Conservation (phyloP, 2,888 invertebrate species). For the Metellina segmentata region DNA sequence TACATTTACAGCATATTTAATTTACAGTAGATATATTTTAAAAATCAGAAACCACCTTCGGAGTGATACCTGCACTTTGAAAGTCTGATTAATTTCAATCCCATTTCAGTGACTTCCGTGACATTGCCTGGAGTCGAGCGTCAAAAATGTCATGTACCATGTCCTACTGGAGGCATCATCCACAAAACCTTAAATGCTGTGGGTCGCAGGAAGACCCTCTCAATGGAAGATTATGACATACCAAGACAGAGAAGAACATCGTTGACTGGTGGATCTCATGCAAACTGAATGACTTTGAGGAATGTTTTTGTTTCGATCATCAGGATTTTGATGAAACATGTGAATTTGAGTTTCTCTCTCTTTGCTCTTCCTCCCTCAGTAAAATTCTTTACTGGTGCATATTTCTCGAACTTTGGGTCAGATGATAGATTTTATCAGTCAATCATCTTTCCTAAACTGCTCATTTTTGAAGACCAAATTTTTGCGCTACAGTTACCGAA, state of each 20-base stretch:
- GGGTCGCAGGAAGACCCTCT: conserved; percentile 82
- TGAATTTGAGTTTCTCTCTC: conserved; percentile 18
- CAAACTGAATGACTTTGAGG: conserved; percentile 1
- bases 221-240: conserved; percentile 91
- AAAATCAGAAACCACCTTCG: neutral
- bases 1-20: too few species aligned
- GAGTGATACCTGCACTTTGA: neutral
- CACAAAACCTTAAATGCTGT: conserved; percentile 81
- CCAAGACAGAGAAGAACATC: conserved; percentile 84
- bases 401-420: conserved; percentile 11
- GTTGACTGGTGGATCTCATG: conserved; percentile 47
- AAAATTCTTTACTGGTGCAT: conserved; percentile 22
- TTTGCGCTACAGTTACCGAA: neutral
- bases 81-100: neutral
- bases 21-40: neutral
- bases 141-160: conserved; percentile 83
- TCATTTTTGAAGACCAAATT: conserved; percentile 14
- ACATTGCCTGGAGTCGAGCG: conserved; percentile 90
- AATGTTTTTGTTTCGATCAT: neutral
- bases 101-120: conserved; percentile 86
- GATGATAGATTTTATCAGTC: conserved; percentile 18
- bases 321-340: conserved; percentile 4
- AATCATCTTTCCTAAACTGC: neutral
- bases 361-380: conserved; percentile 17
- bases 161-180: conserved; percentile 15